Base-by-base conservation (phyloP, 1,140 invertebrate genomes). In the Ericerus pela region DNA sequence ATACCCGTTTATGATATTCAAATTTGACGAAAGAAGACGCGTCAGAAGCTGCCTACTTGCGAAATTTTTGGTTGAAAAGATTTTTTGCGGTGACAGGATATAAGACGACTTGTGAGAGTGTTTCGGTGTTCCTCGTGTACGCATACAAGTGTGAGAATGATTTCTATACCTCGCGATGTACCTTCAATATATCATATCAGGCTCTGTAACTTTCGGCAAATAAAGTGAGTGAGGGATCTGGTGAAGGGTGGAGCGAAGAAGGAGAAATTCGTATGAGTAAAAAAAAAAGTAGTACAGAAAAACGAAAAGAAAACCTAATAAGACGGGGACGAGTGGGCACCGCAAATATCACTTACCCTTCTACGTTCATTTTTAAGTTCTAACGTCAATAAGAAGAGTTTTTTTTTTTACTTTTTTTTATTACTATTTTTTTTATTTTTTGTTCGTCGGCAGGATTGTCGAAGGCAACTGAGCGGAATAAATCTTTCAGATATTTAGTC, bases 401-500 rank as follows among this genome's bases (percentile, higher is more conserved):
- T n/a, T n/a, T n/a, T n/a, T n/a, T n/a, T n/a, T n/a, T n/a, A n/a
- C n/a, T n/a, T n/a, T n/a, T n/a, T n/a, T n/a, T n/a, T n/a, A n/a
- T n/a, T n/a, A n/a, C n/a, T n/a, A n/a, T n/a, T n/a, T n/a, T n/a
- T n/a, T n/a, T n/a, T n/a, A n/a, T n/a, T n/a, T 47, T 47, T 47
- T 47, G 41, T 47, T 47, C 41, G 41, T 22, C 20, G 41, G n/a
- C 2, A 47, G 41, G 41, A 47, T 47, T 47, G 41, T 47, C 41
- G 41, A 3, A 47, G 26, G 41, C 41, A 47, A 47, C 41, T 47
- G 41, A 47, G 41, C 41, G 41, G 41, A 47, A 47, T 47, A 47
- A 47, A 16, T 47, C 41, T 47, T 47, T 47, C 41, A 24, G 41
- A 47, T 47, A 47, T 47, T 47, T 47, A 47, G 41, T 47, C 41